Percentiles rank a stretch among this genome's conserved stretches.
phyloP scores from a whole-genome alignment of 2,797 vertebrate genomes.

The Chlorospingus semifuscus region DNA sequence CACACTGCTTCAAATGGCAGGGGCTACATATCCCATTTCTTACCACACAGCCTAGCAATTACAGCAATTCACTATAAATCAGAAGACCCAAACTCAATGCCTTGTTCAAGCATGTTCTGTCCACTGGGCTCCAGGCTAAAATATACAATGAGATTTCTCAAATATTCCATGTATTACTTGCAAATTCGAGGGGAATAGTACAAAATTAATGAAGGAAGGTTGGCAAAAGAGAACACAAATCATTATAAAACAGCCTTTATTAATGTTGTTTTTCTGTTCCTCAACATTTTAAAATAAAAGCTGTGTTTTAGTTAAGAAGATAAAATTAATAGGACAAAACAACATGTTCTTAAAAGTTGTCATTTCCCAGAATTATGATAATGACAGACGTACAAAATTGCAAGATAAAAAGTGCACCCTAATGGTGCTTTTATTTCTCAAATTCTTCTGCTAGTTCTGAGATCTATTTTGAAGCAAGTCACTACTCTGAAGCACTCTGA shows the following conservation, averaged over 20 bases:
- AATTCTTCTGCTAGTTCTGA: background rate
- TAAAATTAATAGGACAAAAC: conserved; percentile 16
- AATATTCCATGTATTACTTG: background rate
- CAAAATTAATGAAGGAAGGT: background rate
- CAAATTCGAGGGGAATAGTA: background rate
- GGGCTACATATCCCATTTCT: background rate
- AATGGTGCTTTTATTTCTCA: background rate
- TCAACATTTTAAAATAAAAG: background rate
- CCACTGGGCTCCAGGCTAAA: background rate
- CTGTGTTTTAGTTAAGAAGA: background rate
- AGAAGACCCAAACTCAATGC: background rate
- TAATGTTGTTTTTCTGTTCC: background rate
- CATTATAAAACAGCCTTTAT: background rate
- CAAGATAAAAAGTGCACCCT: background rate
- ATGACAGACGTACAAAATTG: background rate
- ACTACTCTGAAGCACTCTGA: background rate
- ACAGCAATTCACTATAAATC: background rate
- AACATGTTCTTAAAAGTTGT: background rate
- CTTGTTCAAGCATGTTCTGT: background rate
- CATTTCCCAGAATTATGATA: conserved; percentile 8
- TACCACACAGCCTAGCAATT: background rate
- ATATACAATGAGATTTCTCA: background rate
- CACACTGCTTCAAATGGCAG: background rate
- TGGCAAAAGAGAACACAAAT: background rate
- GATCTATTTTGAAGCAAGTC: background rate